These are phyloP conservation scores for Peromyscus attwateri DNA, from an alignment of 2,797 vertebrate genomes.

Conservation along the genomic window DNA sequence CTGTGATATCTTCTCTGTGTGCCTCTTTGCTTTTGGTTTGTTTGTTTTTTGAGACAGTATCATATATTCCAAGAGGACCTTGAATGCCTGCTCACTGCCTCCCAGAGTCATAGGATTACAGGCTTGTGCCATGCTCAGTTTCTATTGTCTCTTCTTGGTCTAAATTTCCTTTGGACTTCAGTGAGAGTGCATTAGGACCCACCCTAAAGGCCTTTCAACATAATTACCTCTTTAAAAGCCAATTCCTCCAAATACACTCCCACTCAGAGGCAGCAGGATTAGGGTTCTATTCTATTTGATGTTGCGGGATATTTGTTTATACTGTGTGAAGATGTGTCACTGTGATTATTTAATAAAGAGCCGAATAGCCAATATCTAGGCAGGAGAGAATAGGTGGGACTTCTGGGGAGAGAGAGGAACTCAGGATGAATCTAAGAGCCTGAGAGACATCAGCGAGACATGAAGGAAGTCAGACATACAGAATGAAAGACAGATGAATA, in stretches of 20 bases:
- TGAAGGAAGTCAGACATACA: background rate
- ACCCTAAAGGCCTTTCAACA: background rate
- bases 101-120: background rate
- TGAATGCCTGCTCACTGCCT: background rate
- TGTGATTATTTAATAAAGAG: background rate
- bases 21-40: background rate
- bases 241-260: background rate
- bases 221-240: background rate
- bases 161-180: background rate
- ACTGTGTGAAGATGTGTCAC: background rate
- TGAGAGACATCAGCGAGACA: background rate
- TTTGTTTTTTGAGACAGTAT: background rate
- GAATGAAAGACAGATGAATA: background rate
- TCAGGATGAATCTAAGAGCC: background rate
- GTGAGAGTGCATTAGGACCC: background rate
- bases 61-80: background rate
- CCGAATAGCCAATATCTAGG: background rate
- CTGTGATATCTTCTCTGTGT: background rate
- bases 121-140: background rate
- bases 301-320: background rate
- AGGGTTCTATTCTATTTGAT: background rate
- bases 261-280: background rate
- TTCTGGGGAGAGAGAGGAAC: background rate
- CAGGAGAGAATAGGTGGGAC: background rate
- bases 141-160: background rate